Conservation (phyloP, 1,140 invertebrate genomes). For the Drosophila melanogaster region DNA sequence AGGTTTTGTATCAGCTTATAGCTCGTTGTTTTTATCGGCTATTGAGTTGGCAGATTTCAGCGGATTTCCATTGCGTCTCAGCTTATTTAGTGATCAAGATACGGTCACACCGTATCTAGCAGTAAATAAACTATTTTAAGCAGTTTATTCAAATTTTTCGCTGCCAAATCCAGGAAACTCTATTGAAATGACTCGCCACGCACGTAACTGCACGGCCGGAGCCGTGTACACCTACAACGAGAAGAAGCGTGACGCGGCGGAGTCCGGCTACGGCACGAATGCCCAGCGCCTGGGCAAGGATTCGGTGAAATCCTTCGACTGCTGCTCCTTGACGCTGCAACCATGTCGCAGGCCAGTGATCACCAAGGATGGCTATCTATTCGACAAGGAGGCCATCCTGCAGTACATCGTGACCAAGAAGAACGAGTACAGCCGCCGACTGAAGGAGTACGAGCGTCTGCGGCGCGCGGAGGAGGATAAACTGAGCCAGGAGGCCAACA, state of each 20-base stretch:
- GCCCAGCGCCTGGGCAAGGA: conserved; percentile 93
- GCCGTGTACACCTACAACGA: conserved; percentile 99
- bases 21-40: too few relatives aligned
- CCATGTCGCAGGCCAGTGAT: conserved; percentile 86
- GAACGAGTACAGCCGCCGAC: conserved; percentile 93
- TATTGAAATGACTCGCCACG: conserved; percentile 95
- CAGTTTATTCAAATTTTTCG: background rate
- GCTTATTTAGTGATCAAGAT: background rate
- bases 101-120: conserved; percentile 16
- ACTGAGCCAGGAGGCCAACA: conserved; percentile 81
- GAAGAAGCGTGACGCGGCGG: conserved; percentile 97
- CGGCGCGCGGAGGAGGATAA: conserved; percentile 90
- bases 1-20: too few relatives aligned
- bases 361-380: conserved; percentile 95
- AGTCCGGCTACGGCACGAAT: conserved; percentile 96
- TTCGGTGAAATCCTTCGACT: conserved; percentile 99
- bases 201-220: conserved; percentile 98
- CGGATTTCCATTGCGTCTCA: too few relatives aligned
- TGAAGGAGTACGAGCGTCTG: conserved; percentile 97
- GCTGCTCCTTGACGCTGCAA: conserved; percentile 98
- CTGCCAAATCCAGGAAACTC: too few relatives aligned
- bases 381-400: conserved; percentile 98
- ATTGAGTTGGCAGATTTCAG: too few relatives aligned
- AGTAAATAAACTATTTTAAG: conserved; percentile 11
- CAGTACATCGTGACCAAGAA: conserved; percentile 98